phyloP scores from a whole-genome alignment of 2,888 invertebrate species.

The Rhagium mordax region DNA sequence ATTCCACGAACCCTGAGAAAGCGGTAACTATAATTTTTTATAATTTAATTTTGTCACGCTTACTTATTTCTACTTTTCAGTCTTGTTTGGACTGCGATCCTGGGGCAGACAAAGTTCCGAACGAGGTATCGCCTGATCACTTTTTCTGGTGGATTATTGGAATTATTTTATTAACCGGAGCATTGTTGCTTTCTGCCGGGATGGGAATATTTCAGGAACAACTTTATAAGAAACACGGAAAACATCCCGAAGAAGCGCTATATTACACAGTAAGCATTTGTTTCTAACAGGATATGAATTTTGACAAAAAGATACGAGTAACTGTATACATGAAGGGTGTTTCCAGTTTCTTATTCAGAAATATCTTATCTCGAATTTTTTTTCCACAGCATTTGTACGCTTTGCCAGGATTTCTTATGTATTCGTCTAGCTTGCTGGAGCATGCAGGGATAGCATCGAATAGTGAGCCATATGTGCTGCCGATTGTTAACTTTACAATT shows the following conservation, averaged over 20 bases:
- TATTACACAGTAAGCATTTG: slow-evolving; percentile 80
- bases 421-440: slow-evolving; percentile 83
- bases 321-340: not conserved
- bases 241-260: slow-evolving; percentile 91
- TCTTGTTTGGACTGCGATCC: slow-evolving; percentile 63
- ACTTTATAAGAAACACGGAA: slow-evolving; percentile 87
- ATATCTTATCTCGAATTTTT: slow-evolving; percentile 14
- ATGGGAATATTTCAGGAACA: slow-evolving; percentile 96
- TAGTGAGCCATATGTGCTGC: slow-evolving; percentile 75
- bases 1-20: slow-evolving; percentile 77
- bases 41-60: not conserved
- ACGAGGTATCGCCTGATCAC: slow-evolving; percentile 71
- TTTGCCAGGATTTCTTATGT: slow-evolving; percentile 89
- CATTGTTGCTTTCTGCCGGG: slow-evolving; percentile 92
- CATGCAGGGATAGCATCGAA: slow-evolving; percentile 82
- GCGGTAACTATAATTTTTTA: slow-evolving; percentile 54
- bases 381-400: slow-evolving; percentile 86
- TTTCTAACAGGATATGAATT: not conserved
- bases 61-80: slow-evolving; percentile 42
- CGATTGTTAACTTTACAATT: slow-evolving; percentile 75
- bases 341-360: too few species aligned
- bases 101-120: slow-evolving; percentile 68
- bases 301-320: not conserved
- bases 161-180: slow-evolving; percentile 87
- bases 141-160: slow-evolving; percentile 80